Conservation (phyloP, 2,113 vertebrate genomes). For the Panthera leo region DNA sequence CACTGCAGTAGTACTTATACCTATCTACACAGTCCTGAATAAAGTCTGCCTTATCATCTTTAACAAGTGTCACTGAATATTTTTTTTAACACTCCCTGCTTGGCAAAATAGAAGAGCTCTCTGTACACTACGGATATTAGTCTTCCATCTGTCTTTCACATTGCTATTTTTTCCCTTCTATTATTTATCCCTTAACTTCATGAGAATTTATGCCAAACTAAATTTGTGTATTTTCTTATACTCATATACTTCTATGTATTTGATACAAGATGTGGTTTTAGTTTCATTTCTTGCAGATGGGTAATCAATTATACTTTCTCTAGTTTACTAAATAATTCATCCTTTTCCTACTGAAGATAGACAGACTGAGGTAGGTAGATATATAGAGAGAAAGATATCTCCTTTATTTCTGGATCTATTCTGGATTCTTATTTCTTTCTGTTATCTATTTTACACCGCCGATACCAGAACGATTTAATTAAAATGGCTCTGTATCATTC, state of each 20-base stretch:
- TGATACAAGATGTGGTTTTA: neutral
- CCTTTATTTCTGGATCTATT: neutral
- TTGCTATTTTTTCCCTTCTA: neutral
- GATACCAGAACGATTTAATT: neutral
- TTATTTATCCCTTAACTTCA: neutral
- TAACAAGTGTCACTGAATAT: neutral
- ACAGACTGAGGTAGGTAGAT: neutral
- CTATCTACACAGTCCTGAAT: neutral
- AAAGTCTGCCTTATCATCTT: neutral
- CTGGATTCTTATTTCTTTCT: neutral
- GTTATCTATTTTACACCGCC: neutral
- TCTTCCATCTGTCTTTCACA: neutral
- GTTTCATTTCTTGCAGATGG: neutral
- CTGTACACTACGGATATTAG: neutral
- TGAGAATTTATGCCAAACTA: neutral
- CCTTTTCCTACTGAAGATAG: neutral
- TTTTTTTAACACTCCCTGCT: neutral
- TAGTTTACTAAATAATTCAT: neutral
- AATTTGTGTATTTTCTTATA: neutral
- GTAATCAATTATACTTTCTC: neutral
- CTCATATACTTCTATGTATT: neutral
- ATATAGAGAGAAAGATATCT: neutral
- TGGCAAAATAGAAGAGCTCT: conserved; percentile 10
- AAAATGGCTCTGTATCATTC: neutral
- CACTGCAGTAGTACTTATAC: neutral